Percentiles rank a stretch among this genome's conserved stretches.
phyloP scores from a whole-genome alignment of 2,113 vertebrate genomes.

The Amphiprion ocellaris region DNA sequence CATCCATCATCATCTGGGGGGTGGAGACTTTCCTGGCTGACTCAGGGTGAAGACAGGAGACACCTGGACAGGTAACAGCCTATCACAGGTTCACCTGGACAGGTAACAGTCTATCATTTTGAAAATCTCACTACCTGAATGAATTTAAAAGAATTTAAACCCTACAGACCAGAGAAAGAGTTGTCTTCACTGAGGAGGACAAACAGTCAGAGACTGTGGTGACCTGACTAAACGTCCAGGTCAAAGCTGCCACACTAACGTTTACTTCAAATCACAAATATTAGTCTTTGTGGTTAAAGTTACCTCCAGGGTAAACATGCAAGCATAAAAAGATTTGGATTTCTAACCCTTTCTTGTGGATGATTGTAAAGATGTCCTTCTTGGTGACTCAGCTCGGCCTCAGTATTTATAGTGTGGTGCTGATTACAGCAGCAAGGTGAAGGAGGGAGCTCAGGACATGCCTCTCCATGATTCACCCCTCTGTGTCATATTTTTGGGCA shows the following conservation, averaged over 20 bases:
- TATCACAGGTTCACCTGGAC: too few relatives aligned
- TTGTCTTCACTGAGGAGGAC: background rate
- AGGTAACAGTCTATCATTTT: too few relatives aligned
- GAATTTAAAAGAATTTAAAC: background rate
- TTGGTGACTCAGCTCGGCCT: conserved; percentile 62
- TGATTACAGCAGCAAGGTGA: conserved; percentile 54
- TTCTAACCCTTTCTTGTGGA: conserved; percentile 26
- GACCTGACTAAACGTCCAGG: conserved; percentile 18
- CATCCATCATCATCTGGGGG: too few relatives aligned
- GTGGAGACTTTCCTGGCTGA: too few relatives aligned
- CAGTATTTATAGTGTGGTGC: conserved; percentile 42
- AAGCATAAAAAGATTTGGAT: conserved; percentile 20
- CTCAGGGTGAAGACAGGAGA: too few relatives aligned
- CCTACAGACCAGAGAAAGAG: conserved; percentile 3
- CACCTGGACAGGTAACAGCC: too few relatives aligned
- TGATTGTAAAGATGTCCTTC: conserved; percentile 4
- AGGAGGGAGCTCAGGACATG: conserved; percentile 53
- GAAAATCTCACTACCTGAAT: too few relatives aligned
- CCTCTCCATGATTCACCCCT: conserved; percentile 68
- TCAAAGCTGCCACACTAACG: conserved; percentile 9
- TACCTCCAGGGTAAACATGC: conserved; percentile 25
- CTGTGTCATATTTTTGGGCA: conserved; percentile 53
- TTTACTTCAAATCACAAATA: conserved; percentile 50
- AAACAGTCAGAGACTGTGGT: background rate
- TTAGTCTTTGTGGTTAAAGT: conserved; percentile 23